Base-by-base conservation (phyloP, 2,888 invertebrate species). In the Eupeodes latifasciatus region DNA sequence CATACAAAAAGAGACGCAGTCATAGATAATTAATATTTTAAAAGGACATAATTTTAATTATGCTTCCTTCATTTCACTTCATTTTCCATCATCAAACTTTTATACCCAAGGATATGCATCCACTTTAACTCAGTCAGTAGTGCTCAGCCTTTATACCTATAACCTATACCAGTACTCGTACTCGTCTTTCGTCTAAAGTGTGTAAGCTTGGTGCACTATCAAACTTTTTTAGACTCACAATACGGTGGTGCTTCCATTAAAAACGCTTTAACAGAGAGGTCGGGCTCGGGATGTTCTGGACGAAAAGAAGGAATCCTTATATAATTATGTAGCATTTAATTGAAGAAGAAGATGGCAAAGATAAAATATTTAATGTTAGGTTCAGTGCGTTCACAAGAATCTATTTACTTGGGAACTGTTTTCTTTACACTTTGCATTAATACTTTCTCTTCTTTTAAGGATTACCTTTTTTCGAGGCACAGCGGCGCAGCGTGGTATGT, bases 21-120 rank as follows among this genome's bases (percentile, higher is more conserved):
- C 81, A 66, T 79, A 85, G 88, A 88, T 85, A 88, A 85, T 88
- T 85, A 81, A 88, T 88, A 81, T 88, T 88, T 81, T 67, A 85
- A 84, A 79, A 85, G 77, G 78, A 88, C 85, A 85, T 88, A 88
- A 88, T 85, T 85, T 78, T 85, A 88, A 85, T 85, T 85, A 85
- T 85, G 81, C 81, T 85, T 44, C 75, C 71, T 72, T 14, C 72
- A 83, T 66, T 83, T 77, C 62, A 51, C 74, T 84, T 85, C 85
- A 78, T 69, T 81, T 88, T 77, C 80, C 78, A 77, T 76, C 79
- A 83, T 71, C 40, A 87, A 87, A 57, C 55, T 76, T 62, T 64
- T 67, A 66, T 59, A 69, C 78, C 47, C 75, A 75, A 78, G 78
- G 85, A 82, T 64, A 82, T 66, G 61, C 67, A 64, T 66, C 19